Conservation (phyloP, 2,797 vertebrate genomes). For the Peromyscus eremicus region DNA sequence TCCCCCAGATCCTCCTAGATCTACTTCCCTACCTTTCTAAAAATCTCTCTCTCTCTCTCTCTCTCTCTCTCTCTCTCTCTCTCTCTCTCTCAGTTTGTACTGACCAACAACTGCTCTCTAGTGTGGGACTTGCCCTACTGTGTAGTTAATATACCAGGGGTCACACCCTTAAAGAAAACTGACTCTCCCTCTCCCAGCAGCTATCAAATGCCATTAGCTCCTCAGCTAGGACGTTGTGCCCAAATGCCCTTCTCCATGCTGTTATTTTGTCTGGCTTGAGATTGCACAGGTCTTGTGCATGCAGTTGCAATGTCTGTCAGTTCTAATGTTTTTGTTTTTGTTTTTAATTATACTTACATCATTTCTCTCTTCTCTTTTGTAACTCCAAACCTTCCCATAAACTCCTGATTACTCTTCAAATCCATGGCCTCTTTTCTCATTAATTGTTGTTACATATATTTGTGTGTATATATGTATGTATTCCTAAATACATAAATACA, state of each 20-base stretch:
- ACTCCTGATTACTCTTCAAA: background rate
- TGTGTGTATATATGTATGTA: background rate
- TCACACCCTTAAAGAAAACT: background rate
- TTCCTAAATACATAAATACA: background rate
- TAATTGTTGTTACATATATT: background rate
- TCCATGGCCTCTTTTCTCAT: background rate
- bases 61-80: background rate
- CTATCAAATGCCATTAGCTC: background rate
- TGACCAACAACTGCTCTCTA: background rate
- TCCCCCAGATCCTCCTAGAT: background rate
- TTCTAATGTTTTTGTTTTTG: background rate
- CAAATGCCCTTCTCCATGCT: background rate
- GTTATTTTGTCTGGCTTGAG: background rate
- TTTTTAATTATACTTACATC: background rate
- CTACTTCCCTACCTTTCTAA: background rate
- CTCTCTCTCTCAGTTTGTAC: background rate
- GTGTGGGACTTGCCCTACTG: background rate
- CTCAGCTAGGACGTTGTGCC: too few relatives aligned
- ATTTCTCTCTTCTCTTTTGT: background rate
- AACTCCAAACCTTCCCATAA: too few relatives aligned
- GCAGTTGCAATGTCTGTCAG: background rate
- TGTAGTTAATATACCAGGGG: too few relatives aligned
- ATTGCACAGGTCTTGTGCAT: background rate
- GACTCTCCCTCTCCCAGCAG: background rate
- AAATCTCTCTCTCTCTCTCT: background rate